Conservation (phyloP, 2,113 vertebrate genomes). For the Gila orcuttii region DNA sequence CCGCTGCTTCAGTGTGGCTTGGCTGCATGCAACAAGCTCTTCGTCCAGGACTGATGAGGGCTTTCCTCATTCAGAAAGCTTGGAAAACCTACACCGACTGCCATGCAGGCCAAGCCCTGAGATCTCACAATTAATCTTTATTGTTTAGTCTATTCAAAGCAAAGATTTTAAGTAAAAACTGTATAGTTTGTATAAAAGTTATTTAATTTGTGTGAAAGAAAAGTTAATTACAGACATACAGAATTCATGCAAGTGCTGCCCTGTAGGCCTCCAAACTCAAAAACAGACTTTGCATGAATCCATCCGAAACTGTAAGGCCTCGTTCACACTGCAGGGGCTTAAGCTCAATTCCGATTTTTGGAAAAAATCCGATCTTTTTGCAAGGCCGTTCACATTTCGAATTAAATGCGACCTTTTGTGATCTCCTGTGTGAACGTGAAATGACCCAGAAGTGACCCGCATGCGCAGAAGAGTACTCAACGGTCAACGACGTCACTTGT, state of each 20-base stretch:
- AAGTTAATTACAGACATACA: not conserved
- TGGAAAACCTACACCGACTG: constrained; percentile 8
- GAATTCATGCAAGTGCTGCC: not conserved
- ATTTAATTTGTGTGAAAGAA: not conserved
- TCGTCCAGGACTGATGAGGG: constrained; percentile 35
- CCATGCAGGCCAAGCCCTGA: not conserved
- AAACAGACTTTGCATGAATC: not conserved
- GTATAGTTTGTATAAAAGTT: not conserved
- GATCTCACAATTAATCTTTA: constrained; percentile 22
- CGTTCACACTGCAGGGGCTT: too few species aligned
- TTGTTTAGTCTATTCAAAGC: constrained; percentile 26
- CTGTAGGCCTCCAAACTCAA: not conserved
- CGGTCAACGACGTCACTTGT: too few species aligned
- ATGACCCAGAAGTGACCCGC: too few species aligned
- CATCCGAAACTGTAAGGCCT: not conserved
- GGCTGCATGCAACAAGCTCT: constrained; percentile 6
- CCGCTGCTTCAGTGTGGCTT: constrained; percentile 34
- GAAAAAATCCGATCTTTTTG: too few species aligned
- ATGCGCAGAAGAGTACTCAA: too few species aligned
- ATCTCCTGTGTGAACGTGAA: too few species aligned
- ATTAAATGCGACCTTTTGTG: too few species aligned
- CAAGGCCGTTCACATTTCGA: too few species aligned
- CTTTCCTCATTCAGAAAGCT: constrained; percentile 42
- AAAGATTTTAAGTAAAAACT: constrained; percentile 15
- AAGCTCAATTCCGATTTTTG: too few species aligned